Evolutionary conservation across 2,888 invertebrate species (phyloP), one percentile per base, ranked within the genome.

Genomic region (Chrysotoxum bicinctum): DNA sequence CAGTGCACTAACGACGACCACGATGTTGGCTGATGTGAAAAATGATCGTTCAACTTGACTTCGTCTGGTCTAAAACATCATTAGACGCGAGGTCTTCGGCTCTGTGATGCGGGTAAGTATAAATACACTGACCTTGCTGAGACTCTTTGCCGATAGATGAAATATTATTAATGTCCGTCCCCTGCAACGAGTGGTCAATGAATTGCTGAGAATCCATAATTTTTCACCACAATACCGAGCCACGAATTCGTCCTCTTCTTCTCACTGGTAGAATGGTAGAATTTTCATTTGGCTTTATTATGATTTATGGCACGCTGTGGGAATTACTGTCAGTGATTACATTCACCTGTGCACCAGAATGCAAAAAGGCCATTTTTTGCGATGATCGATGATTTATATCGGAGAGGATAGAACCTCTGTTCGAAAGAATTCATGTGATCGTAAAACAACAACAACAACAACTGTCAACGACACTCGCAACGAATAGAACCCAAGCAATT

Each of bases 251-350:
- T 43, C 64, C 69, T 50, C 69, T 52, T 40, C 23, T 48, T n/a
- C 7, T 12, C 23, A 26, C 69, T 12, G 16, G 26, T 23, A 2
- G 4, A 10, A 40, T 23, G 37, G 19, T 43, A 32, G 26, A 50
- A 74, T 83, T 73, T 80, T 72, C 68, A 76, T 85, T 73, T 52
- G 66, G 74, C 45, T 45, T 32, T 40, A 60, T 45, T 60, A 68
- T 85, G 85, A 85, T 85, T 85, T 81, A 85, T 85, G 68, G 50
- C 16, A 30, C 50, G 37, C 77, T 56, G 69, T 43, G 62, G 45
- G 85, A 81, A 81, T 85, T 77, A 85, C 76, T 81, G 72, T 48
- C 85, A 73, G 68, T 77, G 81, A 85, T 85, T 81, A 64, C 76
- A 73, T 85, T 85, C 85, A 85, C 85, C 85, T 85, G 85, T 85